A percentile compares a stretch with the other conserved stretches of the same genome.
Conservation (phyloP, 2,113 vertebrate species). For the Oreochromis spilurus region DNA sequence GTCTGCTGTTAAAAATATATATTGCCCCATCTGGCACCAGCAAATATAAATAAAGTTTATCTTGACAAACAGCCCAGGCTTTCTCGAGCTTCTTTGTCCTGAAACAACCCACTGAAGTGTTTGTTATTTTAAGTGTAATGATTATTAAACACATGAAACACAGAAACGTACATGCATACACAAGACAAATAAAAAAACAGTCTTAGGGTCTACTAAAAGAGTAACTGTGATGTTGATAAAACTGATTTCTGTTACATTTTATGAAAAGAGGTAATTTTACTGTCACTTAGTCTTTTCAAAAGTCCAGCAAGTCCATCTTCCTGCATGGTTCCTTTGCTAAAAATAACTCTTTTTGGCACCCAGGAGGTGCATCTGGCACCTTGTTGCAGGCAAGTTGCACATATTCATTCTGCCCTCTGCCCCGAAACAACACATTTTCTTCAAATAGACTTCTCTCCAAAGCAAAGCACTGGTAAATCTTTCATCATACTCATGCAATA, state of each 20-base stretch:
- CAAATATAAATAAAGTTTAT: neutral
- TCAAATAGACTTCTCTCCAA: neutral
- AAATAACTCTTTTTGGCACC: slow-evolving; percentile 8
- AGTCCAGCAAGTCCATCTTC: neutral
- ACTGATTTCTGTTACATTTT: neutral
- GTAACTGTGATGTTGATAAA: neutral
- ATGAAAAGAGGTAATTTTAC: neutral
- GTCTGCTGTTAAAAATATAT: neutral
- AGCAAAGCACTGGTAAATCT: neutral
- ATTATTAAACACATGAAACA: neutral
- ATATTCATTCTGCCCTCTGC: neutral
- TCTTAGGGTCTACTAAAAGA: neutral
- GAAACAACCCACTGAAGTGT: neutral
- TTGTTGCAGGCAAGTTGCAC: neutral
- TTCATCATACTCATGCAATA: neutral
- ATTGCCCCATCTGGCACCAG: neutral
- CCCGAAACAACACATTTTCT: neutral
- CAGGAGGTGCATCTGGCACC: slow-evolving; percentile 30
- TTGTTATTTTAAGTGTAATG: neutral
- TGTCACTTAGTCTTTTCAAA: neutral
- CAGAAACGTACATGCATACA: neutral
- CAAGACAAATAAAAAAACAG: neutral
- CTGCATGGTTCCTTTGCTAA: neutral
- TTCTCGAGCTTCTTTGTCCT: neutral
- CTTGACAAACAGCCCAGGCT: neutral